These are phyloP conservation scores for Catagonus wagneri DNA, from an alignment of 2,113 vertebrate genomes.

Conservation along the genomic window DNA sequence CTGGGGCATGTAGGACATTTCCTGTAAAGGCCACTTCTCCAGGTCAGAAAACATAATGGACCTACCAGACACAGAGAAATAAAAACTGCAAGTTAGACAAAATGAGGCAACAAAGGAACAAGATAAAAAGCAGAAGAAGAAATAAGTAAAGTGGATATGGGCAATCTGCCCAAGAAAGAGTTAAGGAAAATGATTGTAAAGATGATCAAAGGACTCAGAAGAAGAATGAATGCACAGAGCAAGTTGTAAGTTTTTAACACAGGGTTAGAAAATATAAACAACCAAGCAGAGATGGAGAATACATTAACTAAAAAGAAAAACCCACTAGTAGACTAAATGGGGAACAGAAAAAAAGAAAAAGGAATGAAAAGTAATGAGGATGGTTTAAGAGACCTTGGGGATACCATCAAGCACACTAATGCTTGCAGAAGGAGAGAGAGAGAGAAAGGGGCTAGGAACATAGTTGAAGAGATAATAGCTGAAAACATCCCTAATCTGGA, in stretches of 20 bases:
- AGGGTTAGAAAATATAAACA: not conserved
- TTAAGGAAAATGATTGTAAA: not conserved
- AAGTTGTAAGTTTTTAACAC: not conserved
- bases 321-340: no score
- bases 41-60: not conserved
- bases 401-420: no score
- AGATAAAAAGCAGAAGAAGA: not conserved
- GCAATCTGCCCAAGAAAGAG: not conserved
- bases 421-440: no score
- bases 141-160: not conserved
- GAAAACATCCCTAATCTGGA: no score
- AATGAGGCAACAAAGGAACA: not conserved
- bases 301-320: no score
- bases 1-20: not conserved
- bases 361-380: no score
- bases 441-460: no score
- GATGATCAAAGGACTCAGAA: not conserved
- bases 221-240: not conserved
- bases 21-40: not conserved
- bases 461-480: no score
- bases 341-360: no score
- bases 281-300: not conserved
- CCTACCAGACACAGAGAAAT: not conserved
- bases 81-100: not conserved
- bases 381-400: no score